phyloP scores from a whole-genome alignment of 2,888 invertebrate species.

The Microdon myrmicae region DNA sequence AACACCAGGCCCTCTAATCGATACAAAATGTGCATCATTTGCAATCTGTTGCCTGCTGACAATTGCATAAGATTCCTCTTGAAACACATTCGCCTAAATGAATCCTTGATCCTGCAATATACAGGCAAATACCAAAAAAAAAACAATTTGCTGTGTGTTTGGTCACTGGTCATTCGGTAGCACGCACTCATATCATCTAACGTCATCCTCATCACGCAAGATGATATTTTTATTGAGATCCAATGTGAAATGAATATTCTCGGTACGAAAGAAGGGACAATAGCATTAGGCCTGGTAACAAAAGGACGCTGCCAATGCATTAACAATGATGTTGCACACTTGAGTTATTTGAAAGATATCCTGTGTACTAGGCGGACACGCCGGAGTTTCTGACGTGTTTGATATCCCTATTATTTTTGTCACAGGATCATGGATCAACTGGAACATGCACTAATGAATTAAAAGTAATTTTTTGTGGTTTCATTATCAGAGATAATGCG shows the following conservation, averaged over 20 bases:
- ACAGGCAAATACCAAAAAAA: slow-evolving; percentile 17
- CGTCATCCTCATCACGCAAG: slow-evolving; percentile 18
- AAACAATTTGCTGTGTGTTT: slow-evolving; percentile 19
- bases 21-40: slow-evolving; percentile 12
- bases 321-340: slow-evolving; percentile 1
- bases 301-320: slow-evolving; percentile 6
- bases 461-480: slow-evolving; percentile 16
- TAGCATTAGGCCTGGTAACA: no score
- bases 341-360: slow-evolving; percentile 1
- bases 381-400: slow-evolving; percentile 4
- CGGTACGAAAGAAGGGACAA: no score
- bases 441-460: slow-evolving; percentile 24
- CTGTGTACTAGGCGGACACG: slow-evolving; percentile 3
- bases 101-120: slow-evolving; percentile 11
- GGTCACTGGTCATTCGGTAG: slow-evolving; percentile 31
- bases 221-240: slow-evolving; percentile 48
- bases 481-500: not conserved
- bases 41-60: slow-evolving; percentile 33
- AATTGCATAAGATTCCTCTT: slow-evolving; percentile 31
- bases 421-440: slow-evolving; percentile 19
- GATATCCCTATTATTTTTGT: slow-evolving; percentile 4
- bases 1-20: slow-evolving; percentile 11
- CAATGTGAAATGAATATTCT: slow-evolving; percentile 29
- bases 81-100: slow-evolving; percentile 17
- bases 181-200: not conserved